Evolutionary conservation across 2,888 invertebrate genomes (phyloP).

Genomic region (Pyrochroa serraticornis): DNA sequence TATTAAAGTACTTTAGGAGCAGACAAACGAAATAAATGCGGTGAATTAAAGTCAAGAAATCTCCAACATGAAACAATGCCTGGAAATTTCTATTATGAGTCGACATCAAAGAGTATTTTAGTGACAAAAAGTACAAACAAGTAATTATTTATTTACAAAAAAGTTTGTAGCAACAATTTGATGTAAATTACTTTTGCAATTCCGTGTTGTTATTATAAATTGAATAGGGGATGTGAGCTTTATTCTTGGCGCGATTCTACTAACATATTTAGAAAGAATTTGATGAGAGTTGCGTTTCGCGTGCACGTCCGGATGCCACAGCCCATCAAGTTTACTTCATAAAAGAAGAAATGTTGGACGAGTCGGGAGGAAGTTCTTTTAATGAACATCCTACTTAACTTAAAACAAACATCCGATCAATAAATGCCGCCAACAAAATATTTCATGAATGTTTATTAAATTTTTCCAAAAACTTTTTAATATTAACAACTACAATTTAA

Average conservation of each 20-base stretch:
- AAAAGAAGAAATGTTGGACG: background rate
- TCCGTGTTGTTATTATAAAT: conserved; percentile 12
- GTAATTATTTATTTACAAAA: conserved; percentile 22
- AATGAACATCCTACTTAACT: conserved; percentile 13
- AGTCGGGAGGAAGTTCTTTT: background rate
- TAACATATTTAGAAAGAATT: background rate
- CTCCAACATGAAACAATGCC: no score
- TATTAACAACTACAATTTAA: no score
- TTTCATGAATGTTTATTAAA: no score
- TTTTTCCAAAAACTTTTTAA: no score
- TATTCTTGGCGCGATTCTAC: background rate
- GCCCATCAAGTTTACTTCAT: no score
- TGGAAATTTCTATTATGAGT: background rate
- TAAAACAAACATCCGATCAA: conserved; percentile 16
- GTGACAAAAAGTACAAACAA: conserved; percentile 17
- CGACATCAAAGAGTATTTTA: conserved; percentile 10
- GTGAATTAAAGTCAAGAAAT: no score
- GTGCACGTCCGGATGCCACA: no score
- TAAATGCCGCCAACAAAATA: no score
- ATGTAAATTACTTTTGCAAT: conserved; percentile 21
- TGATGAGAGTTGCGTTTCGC: background rate
- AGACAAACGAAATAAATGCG: no score
- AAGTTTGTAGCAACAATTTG: conserved; percentile 20
- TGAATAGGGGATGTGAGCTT: conserved; percentile 4
- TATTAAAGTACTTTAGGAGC: no score